Evolutionary conservation across 2,113 vertebrate genomes (phyloP), one percentile per base, ranked within the genome.

Genomic region (Bubo blakistoni): DNA sequence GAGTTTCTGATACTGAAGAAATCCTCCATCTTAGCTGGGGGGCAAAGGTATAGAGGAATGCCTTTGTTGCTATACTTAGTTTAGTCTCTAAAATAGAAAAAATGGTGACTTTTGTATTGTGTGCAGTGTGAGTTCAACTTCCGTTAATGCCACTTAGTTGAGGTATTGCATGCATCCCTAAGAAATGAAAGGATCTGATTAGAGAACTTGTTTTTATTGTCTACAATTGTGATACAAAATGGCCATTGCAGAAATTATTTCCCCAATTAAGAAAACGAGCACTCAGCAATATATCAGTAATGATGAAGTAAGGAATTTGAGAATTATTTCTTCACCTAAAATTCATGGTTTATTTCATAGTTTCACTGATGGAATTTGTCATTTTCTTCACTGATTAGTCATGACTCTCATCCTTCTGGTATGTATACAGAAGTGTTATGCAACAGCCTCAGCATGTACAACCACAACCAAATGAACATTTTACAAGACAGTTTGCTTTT

Each of bases 401-500:
- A 58, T 0, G 6, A 62, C 26, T 71, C 59, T 47, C 32, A 14
- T 21, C 79, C 81, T 84, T 21, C 69, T 80, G 82, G 69, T 52
- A 44, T 18, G 86, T 21, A 79, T 67, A 96, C 95, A 96, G 44
- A 81, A 80, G 78, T 80, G 92, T 96, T 82, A 93, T 11, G 95
- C 88, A 78, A 76, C 90, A 90, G 94, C 77, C 69, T 52, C 26
- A 25, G 95, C 93, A 87, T 18, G 88, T 79, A 76, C 82, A 97
- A 57, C 85, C 90, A 97, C 90, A 86, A 95, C 94, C 78, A 34
- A 85, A 83, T 14, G 87, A 93, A 52, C 17, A 3, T 90, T 96
- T 95, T 88, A 94, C 85, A 74, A 51, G 61, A 96, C 96, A 96
- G 49, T 93, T 96, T 95, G 96, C 59, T 97, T 85, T 93, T 94